Evolutionary conservation across 30 jellyfish, hydroid and myxozoan species (phyloP).

Genomic region (Hydractinia echinata): DNA sequence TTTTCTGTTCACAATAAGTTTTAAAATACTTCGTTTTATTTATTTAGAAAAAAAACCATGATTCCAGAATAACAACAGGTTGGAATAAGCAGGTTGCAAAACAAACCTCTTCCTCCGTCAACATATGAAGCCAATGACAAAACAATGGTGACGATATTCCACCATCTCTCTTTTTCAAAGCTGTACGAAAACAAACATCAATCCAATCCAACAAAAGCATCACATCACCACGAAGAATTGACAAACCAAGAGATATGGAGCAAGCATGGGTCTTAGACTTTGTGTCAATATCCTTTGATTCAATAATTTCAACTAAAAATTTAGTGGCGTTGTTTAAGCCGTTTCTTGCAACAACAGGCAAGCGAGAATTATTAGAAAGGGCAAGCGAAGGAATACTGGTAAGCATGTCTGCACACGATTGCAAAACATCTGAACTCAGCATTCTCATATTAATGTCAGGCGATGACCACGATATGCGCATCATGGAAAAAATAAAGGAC

Average conservation of each 20-base stretch:
- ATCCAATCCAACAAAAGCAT: constrained; percentile 65
- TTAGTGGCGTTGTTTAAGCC: constrained; percentile 58
- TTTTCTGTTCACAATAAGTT: too few species aligned
- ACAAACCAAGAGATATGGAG: constrained; percentile 54
- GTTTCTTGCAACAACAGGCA: constrained; percentile 63
- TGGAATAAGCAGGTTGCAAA: not conserved
- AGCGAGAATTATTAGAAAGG: constrained; percentile 55
- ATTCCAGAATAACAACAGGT: too few species aligned
- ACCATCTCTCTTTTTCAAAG: constrained; percentile 6
- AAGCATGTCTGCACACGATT: constrained; percentile 47
- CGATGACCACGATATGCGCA: constrained; percentile 75
- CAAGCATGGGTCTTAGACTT: constrained; percentile 42
- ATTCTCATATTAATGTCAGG: constrained; percentile 30
- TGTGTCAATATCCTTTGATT: constrained; percentile 11
- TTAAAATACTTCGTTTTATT: too few species aligned
- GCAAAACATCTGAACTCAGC: constrained; percentile 62
- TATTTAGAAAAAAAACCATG: too few species aligned
- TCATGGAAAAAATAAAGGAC: constrained; percentile 59
- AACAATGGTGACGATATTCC: not conserved
- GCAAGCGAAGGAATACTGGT: constrained; percentile 72
- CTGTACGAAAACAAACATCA: constrained; percentile 26
- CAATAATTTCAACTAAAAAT: constrained; percentile 44
- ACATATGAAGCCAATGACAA: constrained; percentile 4
- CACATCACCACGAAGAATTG: constrained; percentile 69
- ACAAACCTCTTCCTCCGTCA: not conserved